phyloP scores from a whole-genome alignment of 2,113 vertebrate genomes.

The Echinops telfairi region DNA sequence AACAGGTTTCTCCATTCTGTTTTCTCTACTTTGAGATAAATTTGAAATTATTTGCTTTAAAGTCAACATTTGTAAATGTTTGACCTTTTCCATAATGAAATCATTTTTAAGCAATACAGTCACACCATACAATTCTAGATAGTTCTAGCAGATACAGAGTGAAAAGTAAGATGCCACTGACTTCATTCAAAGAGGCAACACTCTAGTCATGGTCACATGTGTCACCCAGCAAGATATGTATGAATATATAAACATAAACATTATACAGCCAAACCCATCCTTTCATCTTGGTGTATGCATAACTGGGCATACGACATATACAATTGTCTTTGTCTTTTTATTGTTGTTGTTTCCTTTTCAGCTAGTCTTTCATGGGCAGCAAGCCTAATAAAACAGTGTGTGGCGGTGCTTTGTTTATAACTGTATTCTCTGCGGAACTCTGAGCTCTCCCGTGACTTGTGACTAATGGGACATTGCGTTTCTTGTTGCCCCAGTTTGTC shows the following conservation, averaged over 20 bases:
- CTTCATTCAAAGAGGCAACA: no score
- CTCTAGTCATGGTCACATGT: accelerated
- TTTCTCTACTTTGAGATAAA: accelerated
- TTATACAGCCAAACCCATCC: background rate
- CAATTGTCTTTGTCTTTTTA: background rate
- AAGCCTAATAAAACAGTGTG: accelerated
- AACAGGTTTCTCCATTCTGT: background rate
- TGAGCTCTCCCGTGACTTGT: background rate
- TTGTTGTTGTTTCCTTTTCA: background rate
- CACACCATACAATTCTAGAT: accelerated
- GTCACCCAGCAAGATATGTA: accelerated
- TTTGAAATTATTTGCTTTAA: background rate
- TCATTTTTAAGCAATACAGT: background rate
- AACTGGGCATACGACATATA: accelerated
- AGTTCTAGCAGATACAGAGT: accelerated
- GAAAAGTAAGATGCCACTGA: accelerated
- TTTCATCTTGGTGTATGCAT: accelerated
- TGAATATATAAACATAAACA: background rate
- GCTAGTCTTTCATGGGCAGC: accelerated
- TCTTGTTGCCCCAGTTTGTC: slow-evolving; percentile 92
- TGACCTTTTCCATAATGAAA: background rate
- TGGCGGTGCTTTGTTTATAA: accelerated
- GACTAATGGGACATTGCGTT: slow-evolving; percentile 74
- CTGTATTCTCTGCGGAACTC: background rate
- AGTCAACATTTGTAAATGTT: no score